Conservation (phyloP, 2,797 vertebrate species). For the Onychomys leucogaster region DNA sequence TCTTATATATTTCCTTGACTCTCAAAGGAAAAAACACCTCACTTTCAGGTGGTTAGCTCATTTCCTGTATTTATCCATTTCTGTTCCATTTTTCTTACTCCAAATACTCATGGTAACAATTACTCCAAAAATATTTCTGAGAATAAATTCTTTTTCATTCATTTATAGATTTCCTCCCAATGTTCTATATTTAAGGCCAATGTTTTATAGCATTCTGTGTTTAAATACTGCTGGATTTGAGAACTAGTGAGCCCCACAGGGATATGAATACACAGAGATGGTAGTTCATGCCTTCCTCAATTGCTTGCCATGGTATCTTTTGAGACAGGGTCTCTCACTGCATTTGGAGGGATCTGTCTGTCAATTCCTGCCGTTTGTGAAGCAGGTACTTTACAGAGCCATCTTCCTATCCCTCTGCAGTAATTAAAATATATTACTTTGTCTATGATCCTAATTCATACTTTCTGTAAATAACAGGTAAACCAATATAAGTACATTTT, state of each 20-base stretch:
- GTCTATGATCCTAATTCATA: neutral
- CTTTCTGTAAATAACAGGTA: neutral
- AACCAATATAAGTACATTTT: neutral
- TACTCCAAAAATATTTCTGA: neutral
- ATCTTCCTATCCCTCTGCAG: neutral
- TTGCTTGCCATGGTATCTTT: neutral
- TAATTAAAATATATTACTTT: neutral
- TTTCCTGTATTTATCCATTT: constrained; percentile 5
- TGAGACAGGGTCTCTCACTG: neutral
- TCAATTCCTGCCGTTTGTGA: neutral
- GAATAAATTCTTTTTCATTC: neutral
- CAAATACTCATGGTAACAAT: neutral
- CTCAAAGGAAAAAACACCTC: neutral
- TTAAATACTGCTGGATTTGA: neutral
- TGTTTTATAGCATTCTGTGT: neutral
- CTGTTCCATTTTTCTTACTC: neutral
- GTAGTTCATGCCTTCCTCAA: neutral
- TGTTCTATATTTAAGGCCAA: neutral
- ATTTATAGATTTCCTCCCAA: neutral
- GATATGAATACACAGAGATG: neutral
- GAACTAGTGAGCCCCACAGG: neutral
- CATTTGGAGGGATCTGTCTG: neutral
- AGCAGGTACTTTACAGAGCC: neutral
- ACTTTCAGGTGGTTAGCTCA: neutral
- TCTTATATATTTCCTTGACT: neutral